Percentiles rank a stretch among this genome's conserved stretches.
These are phyloP conservation scores for Apodemia duryi DNA, from an alignment of 2,888 invertebrate genomes.

Conservation along the genomic window DNA sequence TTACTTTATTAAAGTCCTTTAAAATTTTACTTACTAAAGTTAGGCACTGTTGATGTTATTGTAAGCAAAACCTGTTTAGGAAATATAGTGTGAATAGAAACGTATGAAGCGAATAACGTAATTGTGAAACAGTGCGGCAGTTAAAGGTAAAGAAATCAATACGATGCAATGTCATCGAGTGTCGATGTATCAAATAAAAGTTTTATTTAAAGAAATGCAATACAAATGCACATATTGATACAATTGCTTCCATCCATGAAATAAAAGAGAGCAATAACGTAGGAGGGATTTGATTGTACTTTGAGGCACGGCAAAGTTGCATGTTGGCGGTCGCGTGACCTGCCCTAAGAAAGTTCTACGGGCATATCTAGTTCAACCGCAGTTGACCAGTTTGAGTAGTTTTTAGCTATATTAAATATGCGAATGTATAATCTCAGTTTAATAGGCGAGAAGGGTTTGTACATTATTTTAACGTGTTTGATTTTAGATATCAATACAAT, in stretches of 20 bases:
- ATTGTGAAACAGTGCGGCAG: no score
- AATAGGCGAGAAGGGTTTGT: background rate
- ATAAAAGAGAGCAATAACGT: conserved; percentile 3
- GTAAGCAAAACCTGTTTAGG: no score
- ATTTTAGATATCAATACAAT: background rate
- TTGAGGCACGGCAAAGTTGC: conserved; percentile 23
- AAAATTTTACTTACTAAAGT: no score
- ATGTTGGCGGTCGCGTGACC: conserved; percentile 34
- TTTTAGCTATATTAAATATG: conserved; percentile 20
- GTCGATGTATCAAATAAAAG: no score
- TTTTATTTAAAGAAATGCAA: background rate
- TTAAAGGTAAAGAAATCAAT: no score
- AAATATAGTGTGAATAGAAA: no score
- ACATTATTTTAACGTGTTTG: background rate
- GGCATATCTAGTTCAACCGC: conserved; percentile 29
- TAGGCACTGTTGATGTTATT: no score
- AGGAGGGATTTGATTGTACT: conserved; percentile 2
- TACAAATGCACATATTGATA: background rate
- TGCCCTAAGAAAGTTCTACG: conserved; percentile 35
- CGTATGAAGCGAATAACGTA: no score
- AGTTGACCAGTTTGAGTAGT: conserved; percentile 31
- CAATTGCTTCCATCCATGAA: background rate
- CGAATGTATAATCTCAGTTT: conserved; percentile 1
- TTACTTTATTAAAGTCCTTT: no score
- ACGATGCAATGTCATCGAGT: no score